Evolutionary conservation across 2,888 invertebrate species (phyloP).

Genomic region (Cloeon dipterum): DNA sequence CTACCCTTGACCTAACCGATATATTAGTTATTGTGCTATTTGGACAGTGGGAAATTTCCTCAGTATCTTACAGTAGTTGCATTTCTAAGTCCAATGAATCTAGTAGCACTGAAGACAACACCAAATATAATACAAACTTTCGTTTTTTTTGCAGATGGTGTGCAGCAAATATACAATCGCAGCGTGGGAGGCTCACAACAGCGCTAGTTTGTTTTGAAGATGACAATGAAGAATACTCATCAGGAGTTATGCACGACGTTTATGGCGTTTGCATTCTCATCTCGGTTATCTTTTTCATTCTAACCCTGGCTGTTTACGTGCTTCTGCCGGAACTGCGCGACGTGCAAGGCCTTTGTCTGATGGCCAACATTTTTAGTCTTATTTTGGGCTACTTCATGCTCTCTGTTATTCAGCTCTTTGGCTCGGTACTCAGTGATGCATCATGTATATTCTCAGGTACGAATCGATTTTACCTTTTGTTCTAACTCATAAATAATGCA

Average conservation of each 20-base stretch:
- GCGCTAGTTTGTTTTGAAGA: constrained; percentile 16
- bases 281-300: constrained; percentile 31
- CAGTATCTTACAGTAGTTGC: too few species aligned
- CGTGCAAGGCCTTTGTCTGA: constrained; percentile 38
- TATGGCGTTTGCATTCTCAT: constrained; percentile 16
- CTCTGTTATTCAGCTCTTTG: constrained; percentile 27
- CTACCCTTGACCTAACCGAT: too few species aligned
- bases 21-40: too few species aligned
- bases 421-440: constrained; percentile 16
- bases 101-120: too few species aligned
- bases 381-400: constrained; percentile 30
- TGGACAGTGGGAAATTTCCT: too few species aligned
- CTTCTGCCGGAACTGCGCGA: constrained; percentile 35
- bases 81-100: too few species aligned
- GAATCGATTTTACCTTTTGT: too few species aligned
- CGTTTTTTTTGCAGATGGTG: not conserved
- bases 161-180: not conserved
- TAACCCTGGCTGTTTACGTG: constrained; percentile 33
- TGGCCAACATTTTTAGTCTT: constrained; percentile 33
- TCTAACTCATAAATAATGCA: too few species aligned
- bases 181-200: constrained; percentile 7
- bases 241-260: constrained; percentile 4
- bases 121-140: too few species aligned
- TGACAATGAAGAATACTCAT: not conserved
- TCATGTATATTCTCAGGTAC: constrained; percentile 30